Evolutionary conservation across 2,113 vertebrate species (phyloP), one percentile per base, ranked within the genome.

Genomic region (Dipodomys ordii): DNA sequence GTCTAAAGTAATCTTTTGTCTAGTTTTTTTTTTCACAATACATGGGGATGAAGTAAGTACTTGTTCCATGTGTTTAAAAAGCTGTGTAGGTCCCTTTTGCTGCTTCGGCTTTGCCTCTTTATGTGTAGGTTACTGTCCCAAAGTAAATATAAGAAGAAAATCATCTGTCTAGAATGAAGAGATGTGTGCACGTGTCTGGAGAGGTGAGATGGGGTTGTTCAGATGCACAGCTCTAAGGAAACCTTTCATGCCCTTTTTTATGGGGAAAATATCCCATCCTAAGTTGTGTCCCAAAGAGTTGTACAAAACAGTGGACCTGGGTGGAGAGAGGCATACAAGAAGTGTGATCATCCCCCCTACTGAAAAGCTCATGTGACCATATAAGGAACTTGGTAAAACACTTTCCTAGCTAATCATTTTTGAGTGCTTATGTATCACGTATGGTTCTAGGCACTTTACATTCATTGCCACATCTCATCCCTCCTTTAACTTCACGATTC

Each of bases 321-420:
- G 32, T 23, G 20, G n/a, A 72, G 30, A 23, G 28, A 86, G 30
- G 46, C 5, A 72, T 15, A 57, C 81, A 20, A 88, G 32, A 71
- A 80, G 88, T n/a, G 44, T 4, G 74, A 57, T 13, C 53, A 57
- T 35, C 71, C 81, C 23, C 23, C 39, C 30, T 84, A 57, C 11
- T 25, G 13, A 57, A 16, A 16, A 57, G 53, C 44, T 67, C 32
- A 13, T 11, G 15, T 1, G 39, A 20, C 25, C 15, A 74, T 88
- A n/a, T n/a, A 65, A 90, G 86, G 69, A 60, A 79, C 62, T 65
- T 89, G 80, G 44, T 79, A 23, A 74, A 32, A 90, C 30, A 46
- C 35, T 64, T 81, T 92, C 44, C 72, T 39, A 90, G 62, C 67
- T 86, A 76, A 64, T 28, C 57, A 35, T 81, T 44, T 57, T 57